phyloP scores from a whole-genome alignment of 2,797 vertebrate genomes.

The Myotis planiceps region DNA sequence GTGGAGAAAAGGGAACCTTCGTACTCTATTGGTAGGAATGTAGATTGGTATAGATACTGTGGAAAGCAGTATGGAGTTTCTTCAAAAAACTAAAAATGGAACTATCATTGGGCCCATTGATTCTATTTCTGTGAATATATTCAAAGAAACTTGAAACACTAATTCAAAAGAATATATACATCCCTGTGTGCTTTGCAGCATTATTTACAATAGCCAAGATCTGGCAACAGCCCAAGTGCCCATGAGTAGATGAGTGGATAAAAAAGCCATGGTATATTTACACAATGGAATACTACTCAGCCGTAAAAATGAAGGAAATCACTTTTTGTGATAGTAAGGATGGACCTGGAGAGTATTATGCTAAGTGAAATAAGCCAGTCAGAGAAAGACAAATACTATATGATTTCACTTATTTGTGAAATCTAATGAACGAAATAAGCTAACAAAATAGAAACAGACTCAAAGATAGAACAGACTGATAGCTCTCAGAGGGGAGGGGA shows the following conservation, averaged over 20 bases:
- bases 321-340: background rate
- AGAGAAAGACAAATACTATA: background rate
- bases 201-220: background rate
- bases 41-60: background rate
- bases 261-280: background rate
- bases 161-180: background rate
- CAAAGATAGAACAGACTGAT: background rate
- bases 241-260: background rate
- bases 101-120: too few species aligned
- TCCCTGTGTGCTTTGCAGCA: background rate
- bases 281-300: background rate
- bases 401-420: background rate
- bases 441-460: background rate
- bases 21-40: background rate
- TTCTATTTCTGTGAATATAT: background rate
- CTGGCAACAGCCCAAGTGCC: background rate
- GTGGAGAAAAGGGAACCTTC: background rate
- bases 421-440: background rate
- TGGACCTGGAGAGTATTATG: background rate
- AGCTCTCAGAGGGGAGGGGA: background rate
- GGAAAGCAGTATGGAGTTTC: background rate
- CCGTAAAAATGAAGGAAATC: background rate
- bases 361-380: background rate
- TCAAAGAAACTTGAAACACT: background rate
- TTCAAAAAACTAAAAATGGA: background rate